Percentiles rank a stretch among this genome's conserved stretches.
Evolutionary conservation across 2,113 vertebrate genomes (phyloP).

Genomic region (Proteles cristata): DNA sequence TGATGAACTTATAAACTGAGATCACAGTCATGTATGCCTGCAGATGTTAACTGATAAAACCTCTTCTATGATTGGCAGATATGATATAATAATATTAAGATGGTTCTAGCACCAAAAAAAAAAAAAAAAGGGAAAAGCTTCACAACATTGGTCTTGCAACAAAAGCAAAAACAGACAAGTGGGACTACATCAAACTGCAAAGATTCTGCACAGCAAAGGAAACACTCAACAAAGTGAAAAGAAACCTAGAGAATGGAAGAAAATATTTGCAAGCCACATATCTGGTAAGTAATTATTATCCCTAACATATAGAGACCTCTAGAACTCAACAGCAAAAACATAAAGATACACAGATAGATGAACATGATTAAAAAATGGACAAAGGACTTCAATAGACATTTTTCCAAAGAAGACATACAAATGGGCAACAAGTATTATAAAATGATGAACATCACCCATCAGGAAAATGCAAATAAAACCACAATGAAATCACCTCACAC

Average conservation of each 20-base stretch:
- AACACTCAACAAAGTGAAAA: background rate
- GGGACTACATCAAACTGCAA: background rate
- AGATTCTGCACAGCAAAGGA: background rate
- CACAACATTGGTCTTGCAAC: background rate
- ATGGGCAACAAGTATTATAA: background rate
- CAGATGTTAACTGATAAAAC: conserved; percentile 89
- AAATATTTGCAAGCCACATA: background rate
- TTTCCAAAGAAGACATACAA: background rate
- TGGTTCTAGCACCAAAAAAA: conserved; percentile 88
- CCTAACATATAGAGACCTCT: background rate
- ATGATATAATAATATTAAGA: conserved; percentile 92
- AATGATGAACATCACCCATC: background rate
- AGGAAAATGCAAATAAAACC: background rate
- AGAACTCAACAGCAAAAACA: background rate
- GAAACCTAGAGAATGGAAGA: background rate
- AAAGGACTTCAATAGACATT: background rate
- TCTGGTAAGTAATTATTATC: background rate
- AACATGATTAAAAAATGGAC: background rate
- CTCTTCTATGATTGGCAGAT: conserved; percentile 88
- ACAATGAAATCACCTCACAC: background rate
- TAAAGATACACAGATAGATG: background rate
- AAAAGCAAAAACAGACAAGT: background rate
- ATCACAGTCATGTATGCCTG: conserved; percentile 88
- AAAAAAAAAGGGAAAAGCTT: background rate
- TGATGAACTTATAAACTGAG: conserved; percentile 85